Base-by-base conservation (phyloP, 2,888 invertebrate species). In the Diadromus collaris region DNA sequence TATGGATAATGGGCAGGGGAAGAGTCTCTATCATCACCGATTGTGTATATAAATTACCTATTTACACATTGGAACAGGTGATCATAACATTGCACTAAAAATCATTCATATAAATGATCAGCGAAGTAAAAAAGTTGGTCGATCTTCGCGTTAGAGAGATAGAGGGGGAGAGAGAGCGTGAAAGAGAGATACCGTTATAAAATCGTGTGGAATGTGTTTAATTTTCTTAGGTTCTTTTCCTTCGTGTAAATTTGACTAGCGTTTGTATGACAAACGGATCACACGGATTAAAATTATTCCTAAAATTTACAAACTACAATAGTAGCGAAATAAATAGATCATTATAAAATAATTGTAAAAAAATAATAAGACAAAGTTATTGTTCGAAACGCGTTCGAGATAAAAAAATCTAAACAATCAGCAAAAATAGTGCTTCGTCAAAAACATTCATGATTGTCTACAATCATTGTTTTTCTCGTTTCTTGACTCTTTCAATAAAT, bases 31-130 rank as follows among this genome's bases (percentile, higher is more conserved):
- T 73, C 44, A 19, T 76, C 67, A 46, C 38, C 68, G 24, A 69
- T 75, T 41, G 63, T 72, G 64, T 76, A 78, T 69, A 75, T 80
- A 80, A 82, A 77, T 80, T 81, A 74, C 77, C 76, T 81, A 85
- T 85, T 80, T 85, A 85, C 84, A 86, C 81, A 82, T 81, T 63
- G 83, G 77, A 85, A 85, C 73, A 70, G 82, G 69, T 83, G 77
- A 81, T 56, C n/a, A 85, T 82, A 85, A 86, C 85, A 89, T 89
- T 89, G 89, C 89, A 89, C 89, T 86, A 84, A 83, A 85, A 61
- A 70, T 46, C 16, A 46, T 27, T 69, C 29, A 32, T 64, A 24
- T 21, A 64, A 69, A 56, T 32, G 44, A 71, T 54, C 38, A 29
- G 46, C 51, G 72, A 63, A 34, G 67, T 61, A 67, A 77, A 41